Percentiles rank a stretch among this genome's conserved stretches.
phyloP scores from a whole-genome alignment of 2,113 vertebrate species.

The Triplophysa rosa region DNA sequence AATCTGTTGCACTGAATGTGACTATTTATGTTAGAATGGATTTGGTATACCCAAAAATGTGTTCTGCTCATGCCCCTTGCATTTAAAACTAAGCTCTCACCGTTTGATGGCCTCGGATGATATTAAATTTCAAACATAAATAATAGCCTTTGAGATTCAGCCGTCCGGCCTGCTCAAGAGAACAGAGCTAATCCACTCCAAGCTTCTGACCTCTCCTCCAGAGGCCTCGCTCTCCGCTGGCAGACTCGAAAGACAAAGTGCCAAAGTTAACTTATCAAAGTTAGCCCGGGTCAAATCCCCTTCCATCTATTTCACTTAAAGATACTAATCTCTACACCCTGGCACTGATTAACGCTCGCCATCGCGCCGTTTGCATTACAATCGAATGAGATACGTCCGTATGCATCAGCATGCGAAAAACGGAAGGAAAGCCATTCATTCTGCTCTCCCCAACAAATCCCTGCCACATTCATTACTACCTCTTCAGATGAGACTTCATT shows the following conservation, averaged over 20 bases:
- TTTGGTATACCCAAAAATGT: too few relatives aligned
- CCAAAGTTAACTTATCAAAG: constrained; percentile 59
- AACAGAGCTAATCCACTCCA: constrained; percentile 15
- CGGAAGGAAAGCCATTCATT: constrained; percentile 59
- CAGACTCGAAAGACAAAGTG: constrained; percentile 42
- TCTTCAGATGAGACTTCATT: constrained; percentile 66
- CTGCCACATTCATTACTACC: constrained; percentile 68
- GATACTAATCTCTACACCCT: constrained; percentile 68
- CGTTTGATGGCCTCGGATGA: too few relatives aligned
- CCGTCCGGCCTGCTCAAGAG: background rate
- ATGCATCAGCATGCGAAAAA: constrained; percentile 57
- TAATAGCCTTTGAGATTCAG: background rate
- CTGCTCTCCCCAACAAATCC: constrained; percentile 54
- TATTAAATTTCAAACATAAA: background rate
- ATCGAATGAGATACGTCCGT: constrained; percentile 58
- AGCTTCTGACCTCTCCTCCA: background rate
- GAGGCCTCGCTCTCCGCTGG: constrained; percentile 50
- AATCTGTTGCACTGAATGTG: too few relatives aligned
- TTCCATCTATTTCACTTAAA: constrained; percentile 62
- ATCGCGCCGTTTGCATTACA: constrained; percentile 63
- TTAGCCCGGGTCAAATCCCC: constrained; percentile 55
- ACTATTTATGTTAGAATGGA: too few relatives aligned
- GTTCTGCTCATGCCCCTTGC: too few relatives aligned
- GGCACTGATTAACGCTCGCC: constrained; percentile 68
- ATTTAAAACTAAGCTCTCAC: too few relatives aligned